phyloP scores from a whole-genome alignment of 2,113 vertebrate species.

The Thalassarche chlororhynchos region DNA sequence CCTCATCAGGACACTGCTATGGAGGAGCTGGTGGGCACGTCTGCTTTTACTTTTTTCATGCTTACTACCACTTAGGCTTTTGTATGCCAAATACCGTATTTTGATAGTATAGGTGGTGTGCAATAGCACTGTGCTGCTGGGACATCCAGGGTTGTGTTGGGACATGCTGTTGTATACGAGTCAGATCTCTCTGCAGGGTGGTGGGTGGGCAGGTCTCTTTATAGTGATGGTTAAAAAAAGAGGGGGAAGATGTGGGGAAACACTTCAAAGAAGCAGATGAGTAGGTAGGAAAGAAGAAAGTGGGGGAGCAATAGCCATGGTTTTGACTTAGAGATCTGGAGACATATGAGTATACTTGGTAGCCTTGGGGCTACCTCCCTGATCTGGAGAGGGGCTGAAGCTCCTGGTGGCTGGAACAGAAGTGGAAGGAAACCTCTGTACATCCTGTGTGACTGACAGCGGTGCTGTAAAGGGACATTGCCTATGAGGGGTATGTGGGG shows the following conservation, averaged over 20 bases:
- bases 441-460: neutral
- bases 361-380: neutral
- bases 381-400: neutral
- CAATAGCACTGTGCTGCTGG: neutral
- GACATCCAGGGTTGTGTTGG: neutral
- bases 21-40: neutral
- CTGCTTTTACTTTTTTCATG: neutral
- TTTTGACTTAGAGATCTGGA: neutral
- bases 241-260: neutral
- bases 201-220: neutral
- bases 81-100: neutral
- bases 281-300: neutral
- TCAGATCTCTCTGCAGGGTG: neutral
- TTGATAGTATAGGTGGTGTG: neutral
- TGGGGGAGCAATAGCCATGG: neutral
- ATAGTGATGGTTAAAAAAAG: neutral
- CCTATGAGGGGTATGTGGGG: neutral
- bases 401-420: neutral
- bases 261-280: neutral
- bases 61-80: neutral
- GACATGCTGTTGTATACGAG: neutral
- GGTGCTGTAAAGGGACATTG: neutral
- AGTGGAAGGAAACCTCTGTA: neutral
- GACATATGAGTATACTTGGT: neutral
- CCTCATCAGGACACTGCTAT: neutral